These are phyloP conservation scores for Ceuthmochares aereus DNA, from an alignment of 2,113 vertebrate genomes.

Conservation along the genomic window DNA sequence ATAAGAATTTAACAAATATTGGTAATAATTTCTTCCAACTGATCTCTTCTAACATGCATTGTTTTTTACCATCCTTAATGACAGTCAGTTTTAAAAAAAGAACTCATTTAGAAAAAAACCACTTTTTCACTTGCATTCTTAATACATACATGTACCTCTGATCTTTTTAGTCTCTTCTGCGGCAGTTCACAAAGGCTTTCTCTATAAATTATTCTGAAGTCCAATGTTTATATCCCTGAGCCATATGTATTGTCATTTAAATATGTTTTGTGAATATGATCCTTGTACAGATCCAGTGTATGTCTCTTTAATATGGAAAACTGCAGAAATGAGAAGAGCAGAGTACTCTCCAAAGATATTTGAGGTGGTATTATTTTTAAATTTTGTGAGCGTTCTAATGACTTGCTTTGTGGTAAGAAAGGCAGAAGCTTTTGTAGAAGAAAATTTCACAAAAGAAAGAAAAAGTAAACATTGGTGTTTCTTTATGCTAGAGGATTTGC, in stretches of 20 bases:
- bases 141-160: fast-evolving
- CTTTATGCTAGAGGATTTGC: neutral
- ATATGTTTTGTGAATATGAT: neutral
- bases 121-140: neutral
- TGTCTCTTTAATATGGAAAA: neutral
- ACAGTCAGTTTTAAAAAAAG: too few species aligned
- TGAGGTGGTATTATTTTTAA: neutral
- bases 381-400: neutral
- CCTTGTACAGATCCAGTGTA: neutral
- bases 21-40: neutral
- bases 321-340: neutral
- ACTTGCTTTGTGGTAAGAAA: neutral
- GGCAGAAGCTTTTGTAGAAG: neutral
- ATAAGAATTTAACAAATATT: neutral
- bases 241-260: neutral
- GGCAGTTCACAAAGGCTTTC: neutral
- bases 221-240: neutral
- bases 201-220: neutral
- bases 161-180: neutral
- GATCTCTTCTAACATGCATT: neutral
- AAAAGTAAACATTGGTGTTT: neutral
- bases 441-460: neutral
- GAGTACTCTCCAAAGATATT: neutral
- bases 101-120: neutral
- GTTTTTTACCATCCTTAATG: neutral